Evolutionary conservation across 1,140 invertebrate genomes (phyloP), one percentile per base, ranked within the genome.

Genomic region (Anastrepha ludens): DNA sequence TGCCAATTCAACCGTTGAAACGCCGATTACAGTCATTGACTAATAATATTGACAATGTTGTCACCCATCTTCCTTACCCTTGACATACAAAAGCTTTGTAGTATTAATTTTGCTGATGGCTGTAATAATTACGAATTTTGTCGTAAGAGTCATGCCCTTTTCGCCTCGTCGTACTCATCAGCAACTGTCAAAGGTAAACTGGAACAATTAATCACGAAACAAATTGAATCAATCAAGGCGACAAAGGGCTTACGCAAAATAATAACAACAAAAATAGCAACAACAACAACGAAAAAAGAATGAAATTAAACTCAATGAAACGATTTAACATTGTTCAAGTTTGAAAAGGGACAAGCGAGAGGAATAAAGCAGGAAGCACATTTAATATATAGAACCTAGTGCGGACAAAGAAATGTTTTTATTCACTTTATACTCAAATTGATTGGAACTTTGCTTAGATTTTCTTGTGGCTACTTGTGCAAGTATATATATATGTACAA

Each of bases 201-300:
- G 47, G n/a, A 5, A 55, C 55, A 55, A 86, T 62, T 65, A 86
- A 86, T 86, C 85, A 86, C 59, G 58, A 41, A 62, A 86, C 58
- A 60, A 86, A 86, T 65, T 62, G 62, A 86, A 86, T 62, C 85
- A 60, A 86, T 86, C 85, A 86, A 60, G 62, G 50, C 50, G 62
- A 62, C 85, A 86, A 86, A 60, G 44, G 20, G 8, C 58, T 62
- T 86, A 60, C 62, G n/a, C 29, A 62, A 20, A 67, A 29, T 29
- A 29, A 29, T 29, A 29, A 29, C 55, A 64, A 86, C 39, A 86
- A 64, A 17, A 62, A 86, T 29, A 41, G 39, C 85, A 86, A 62
- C 17, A 86, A 60, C 2, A 55, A 3, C 9, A 44, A 62, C 47
- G 13, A 39, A 20, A 41, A 78, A 29, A 41, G n/a, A n/a, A 5